phyloP scores from a whole-genome alignment of 1,140 invertebrate species.

The Brachionus plicatilis region DNA sequence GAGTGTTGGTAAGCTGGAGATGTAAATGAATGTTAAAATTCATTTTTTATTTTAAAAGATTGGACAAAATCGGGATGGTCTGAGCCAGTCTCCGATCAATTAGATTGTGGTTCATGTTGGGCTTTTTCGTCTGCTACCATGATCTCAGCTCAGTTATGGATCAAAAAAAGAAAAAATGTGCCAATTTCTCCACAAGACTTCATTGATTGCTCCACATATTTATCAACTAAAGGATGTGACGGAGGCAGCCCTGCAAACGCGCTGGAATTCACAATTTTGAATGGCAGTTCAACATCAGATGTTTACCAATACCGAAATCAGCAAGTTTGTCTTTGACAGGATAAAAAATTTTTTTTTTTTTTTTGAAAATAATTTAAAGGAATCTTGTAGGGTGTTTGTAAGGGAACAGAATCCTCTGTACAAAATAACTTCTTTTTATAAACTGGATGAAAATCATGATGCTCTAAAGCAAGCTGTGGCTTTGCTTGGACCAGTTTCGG shows the following conservation, averaged over 20 bases:
- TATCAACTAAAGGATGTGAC: conserved; percentile 47
- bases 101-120: conserved; percentile 39
- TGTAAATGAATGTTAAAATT: background rate
- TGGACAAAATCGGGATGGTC: background rate
- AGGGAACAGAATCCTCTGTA: background rate
- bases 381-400: background rate
- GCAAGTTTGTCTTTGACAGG: background rate
- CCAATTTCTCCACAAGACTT: conserved; percentile 48
- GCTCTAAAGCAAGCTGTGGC: conserved; percentile 61
- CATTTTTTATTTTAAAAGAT: background rate
- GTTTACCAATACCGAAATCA: background rate
- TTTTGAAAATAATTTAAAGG: background rate
- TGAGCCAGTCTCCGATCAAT: conserved; percentile 31
- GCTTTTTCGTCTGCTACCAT: conserved; percentile 43
- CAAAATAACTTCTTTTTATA: background rate
- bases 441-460: conserved; percentile 43
- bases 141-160: conserved; percentile 46
- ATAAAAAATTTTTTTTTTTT: background rate
- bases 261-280: conserved; percentile 47
- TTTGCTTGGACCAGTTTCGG: conserved; percentile 71
- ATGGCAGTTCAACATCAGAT: background rate
- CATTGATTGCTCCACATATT: conserved; percentile 46
- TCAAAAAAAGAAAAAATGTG: conserved; percentile 44
- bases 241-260: conserved; percentile 52
- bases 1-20: background rate